Evolutionary conservation across 2,797 vertebrate species (phyloP), one percentile per base, ranked within the genome.

Genomic region (Galago senegalensis): DNA sequence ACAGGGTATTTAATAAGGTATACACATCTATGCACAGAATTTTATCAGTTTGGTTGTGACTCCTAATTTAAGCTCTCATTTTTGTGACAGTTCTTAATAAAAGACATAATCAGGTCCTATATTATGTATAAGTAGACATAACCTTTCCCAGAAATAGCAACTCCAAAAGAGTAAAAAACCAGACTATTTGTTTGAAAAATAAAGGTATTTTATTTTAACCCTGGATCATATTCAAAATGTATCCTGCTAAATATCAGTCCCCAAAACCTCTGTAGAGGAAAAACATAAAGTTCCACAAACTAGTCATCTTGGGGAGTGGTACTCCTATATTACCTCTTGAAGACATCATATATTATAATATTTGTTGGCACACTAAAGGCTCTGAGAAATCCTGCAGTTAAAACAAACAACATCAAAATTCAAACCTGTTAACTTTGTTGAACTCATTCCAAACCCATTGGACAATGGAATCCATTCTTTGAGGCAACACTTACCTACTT

Each of bases 11-110:
- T 79, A 79, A 16, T 86, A 79, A 89, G 20, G 40, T 76, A 18
- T 23, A 43, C n/a, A 58, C 5, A 80, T 25, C 84, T 46, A 43
- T 9, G 27, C 3, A 34, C 2, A 85, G 7, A 79, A 37, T 69
- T 43, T 65, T 31, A 40, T 56, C n/a, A 79, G 49, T 94, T 92
- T 40, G 7, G 34, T 43, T 40, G 4, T 21, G 83, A 70, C 14
- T 92, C 31, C 56, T 88, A 91, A 82, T 72, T 77, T 85, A 92
- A 93, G 16, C 25, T 27, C 76, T 93, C 3, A 29, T 13, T 85
- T 92, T 69, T 75, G 43, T 58, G 73, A 73, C 16, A 81, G n/a
- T 56, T 80, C 34, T 91, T 65, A 56, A 20, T 43, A 69, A 91
- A 2, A 31, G 82, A 80, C 43, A 85, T 0, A 72, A 79, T 73